Evolutionary conservation across 2,113 vertebrate genomes (phyloP), one percentile per base, ranked within the genome.

Genomic region (Catharus fuscescens): DNA sequence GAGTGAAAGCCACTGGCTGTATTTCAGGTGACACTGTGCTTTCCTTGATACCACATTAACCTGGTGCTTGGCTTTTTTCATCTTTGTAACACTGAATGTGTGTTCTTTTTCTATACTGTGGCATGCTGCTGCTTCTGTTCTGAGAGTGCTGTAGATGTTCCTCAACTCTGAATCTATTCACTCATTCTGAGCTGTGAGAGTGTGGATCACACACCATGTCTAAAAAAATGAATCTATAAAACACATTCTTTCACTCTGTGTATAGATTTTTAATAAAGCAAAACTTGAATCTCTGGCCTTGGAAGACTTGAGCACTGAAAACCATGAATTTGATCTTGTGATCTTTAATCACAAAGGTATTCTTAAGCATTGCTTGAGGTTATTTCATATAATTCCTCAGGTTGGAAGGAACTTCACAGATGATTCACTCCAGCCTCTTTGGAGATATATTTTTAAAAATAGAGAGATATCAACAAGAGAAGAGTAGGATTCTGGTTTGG

Each of bases 21-120:
- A 99, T 93, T 97, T 98, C 98, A 99, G 98, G 98, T 99, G 98
- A 99, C 91, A 72, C 64, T 57, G 95, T 94, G 93, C 82, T 91
- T 94, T 94, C 80, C 85, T 97, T 94, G 53, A 93, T 97, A 80
- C 87, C 79, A 57, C 86, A 96, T 88, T 97, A 97, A 97, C 91
- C 44, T 73, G 83, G 42, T 80, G 93, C 96, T 98, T 98, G 92
- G 72, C 93, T 97, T 96, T 90, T 91, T 88, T 96, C 91, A 86
- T 92, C 93, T 96, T 95, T 77, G 60, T 98, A 97, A 98, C 95
- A 89, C 67, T 12, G 79, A 70, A 42, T 28, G 42, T 92, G 31
- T 82, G 69, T 13, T 91, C 34, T 89, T 91, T 93, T 82, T 92
- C 90, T 93, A 7, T 44, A 44, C 84, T 91, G 13, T 80, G 95